Evolutionary conservation across 2,113 vertebrate genomes (phyloP).

Genomic region (Siniperca knerii): DNA sequence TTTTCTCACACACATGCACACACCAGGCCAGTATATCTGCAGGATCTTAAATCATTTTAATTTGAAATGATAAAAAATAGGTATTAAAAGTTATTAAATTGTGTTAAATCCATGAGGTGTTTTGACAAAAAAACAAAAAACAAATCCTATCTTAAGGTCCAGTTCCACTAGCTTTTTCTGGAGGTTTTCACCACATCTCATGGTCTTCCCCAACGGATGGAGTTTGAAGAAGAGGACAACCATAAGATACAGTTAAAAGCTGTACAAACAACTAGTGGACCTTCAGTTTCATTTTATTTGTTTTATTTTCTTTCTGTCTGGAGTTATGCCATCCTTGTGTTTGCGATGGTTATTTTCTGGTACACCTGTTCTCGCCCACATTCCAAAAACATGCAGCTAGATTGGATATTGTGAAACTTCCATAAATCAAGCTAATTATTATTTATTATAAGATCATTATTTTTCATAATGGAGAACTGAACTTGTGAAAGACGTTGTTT

Average conservation of each 20-base stretch:
- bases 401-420: neutral
- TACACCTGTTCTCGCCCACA: neutral
- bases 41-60: neutral
- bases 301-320: neutral
- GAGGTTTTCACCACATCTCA: neutral
- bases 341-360: neutral
- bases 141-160: neutral
- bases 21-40: neutral
- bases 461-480: neutral
- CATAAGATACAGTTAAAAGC: neutral
- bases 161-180: neutral
- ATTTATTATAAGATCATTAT: neutral
- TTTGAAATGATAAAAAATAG: neutral
- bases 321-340: no score
- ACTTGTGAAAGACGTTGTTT: neutral
- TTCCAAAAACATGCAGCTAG: neutral
- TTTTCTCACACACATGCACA: slow-evolving; percentile 15
- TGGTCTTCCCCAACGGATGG: neutral
- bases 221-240: neutral
- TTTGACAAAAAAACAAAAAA: neutral
- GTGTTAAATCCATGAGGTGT: neutral
- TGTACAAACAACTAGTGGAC: no score
- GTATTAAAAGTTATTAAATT: neutral
- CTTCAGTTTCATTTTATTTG: neutral
- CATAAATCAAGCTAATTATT: slow-evolving; percentile 2